phyloP scores from a whole-genome alignment of 2,113 vertebrate genomes.

The Jacana jacana region DNA sequence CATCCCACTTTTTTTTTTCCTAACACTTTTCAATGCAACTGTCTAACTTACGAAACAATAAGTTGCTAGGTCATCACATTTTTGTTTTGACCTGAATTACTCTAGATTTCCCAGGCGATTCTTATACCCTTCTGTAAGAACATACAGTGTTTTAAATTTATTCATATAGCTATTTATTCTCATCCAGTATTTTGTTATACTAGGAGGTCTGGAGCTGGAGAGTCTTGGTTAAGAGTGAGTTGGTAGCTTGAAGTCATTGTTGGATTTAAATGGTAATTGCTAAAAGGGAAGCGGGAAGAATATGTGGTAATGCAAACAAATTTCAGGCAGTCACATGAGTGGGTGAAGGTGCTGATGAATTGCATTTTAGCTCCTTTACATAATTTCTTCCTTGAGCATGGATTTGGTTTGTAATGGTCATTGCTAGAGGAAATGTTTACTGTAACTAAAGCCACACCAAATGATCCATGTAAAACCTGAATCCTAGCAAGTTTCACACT shows the following conservation, averaged over 20 bases:
- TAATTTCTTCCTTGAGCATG: conserved; percentile 3
- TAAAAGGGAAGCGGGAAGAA: neutral
- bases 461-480: neutral
- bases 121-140: neutral
- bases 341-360: neutral
- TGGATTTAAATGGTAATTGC: neutral
- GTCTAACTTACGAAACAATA: neutral
- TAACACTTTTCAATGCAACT: neutral
- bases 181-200: neutral
- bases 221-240: neutral
- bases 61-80: neutral
- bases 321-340: neutral
- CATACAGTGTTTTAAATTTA: neutral
- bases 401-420: conserved; percentile 27
- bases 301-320: neutral
- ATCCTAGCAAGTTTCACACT: neutral
- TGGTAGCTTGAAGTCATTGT: neutral
- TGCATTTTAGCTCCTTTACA: conserved; percentile 24
- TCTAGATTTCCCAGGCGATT: neutral
- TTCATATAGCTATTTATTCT: neutral
- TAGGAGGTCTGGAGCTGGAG: neutral
- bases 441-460: neutral
- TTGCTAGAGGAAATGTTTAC: conserved; percentile 10
- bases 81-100: neutral
- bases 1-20: neutral